These are phyloP conservation scores for Hylaeus volcanicus DNA, from an alignment of 1,140 invertebrate species.

Conservation along the genomic window DNA sequence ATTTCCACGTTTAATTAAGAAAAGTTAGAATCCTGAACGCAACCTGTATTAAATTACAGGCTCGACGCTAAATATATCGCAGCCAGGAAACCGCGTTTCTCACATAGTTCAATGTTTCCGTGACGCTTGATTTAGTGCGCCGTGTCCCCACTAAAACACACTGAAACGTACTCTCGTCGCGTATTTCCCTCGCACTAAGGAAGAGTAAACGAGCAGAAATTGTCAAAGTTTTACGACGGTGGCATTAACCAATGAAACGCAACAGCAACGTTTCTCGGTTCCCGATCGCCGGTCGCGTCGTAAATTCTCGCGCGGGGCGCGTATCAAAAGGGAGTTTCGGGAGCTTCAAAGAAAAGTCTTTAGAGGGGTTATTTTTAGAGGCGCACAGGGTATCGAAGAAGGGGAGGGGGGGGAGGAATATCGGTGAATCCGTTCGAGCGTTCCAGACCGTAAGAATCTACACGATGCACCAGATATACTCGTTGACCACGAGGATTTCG, in stretches of 20 bases:
- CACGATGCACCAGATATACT: constrained; percentile 52
- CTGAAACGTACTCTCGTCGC: not conserved
- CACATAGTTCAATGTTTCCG: not conserved
- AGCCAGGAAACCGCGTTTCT: too few species aligned
- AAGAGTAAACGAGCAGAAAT: not conserved
- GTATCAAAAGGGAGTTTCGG: not conserved
- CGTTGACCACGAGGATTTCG: constrained; percentile 51
- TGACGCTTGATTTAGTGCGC: not conserved
- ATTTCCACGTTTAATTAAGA: too few species aligned
- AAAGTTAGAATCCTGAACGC: too few species aligned
- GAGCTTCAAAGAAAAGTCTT: constrained; percentile 19
- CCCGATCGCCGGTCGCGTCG: not conserved
- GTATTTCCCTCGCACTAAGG: not conserved
- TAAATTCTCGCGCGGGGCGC: not conserved
- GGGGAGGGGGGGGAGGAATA: not conserved
- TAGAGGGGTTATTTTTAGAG: constrained; percentile 25
- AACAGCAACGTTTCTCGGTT: constrained; percentile 8
- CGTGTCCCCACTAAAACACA: not conserved
- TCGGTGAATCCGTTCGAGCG: constrained; percentile 14
- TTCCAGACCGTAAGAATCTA: constrained; percentile 36
- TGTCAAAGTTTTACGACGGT: constrained; percentile 4
- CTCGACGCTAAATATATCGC: too few species aligned
- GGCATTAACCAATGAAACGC: constrained; percentile 17
- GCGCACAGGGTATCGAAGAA: too few species aligned
- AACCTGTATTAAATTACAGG: too few species aligned